Conservation (phyloP, 1,140 invertebrate genomes). For the Battus philenor region DNA sequence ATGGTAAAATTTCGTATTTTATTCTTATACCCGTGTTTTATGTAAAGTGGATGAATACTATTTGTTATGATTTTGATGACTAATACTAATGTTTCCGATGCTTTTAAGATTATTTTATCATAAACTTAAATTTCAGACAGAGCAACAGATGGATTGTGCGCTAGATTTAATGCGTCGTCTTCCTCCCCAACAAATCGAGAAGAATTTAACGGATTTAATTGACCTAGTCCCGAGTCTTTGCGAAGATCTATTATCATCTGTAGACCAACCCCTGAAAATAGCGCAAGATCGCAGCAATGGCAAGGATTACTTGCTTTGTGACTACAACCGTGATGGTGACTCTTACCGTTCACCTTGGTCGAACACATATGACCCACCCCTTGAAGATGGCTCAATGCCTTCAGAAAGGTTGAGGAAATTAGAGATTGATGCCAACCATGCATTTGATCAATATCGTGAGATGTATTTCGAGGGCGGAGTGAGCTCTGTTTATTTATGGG, state of each 20-base stretch:
- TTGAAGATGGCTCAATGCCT: constrained; percentile 99
- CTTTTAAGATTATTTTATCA: background rate
- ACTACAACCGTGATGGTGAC: constrained; percentile 98
- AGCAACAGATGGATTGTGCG: constrained; percentile 98
- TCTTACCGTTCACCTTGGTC: constrained; percentile 99
- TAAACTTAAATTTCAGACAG: constrained; percentile 83
- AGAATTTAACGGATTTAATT: constrained; percentile 98
- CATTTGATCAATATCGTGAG: constrained; percentile 99
- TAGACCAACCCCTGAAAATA: constrained; percentile 99
- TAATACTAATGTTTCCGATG: constrained; percentile 39
- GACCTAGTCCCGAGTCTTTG: constrained; percentile 96
- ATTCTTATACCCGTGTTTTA: background rate
- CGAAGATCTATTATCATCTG: constrained; percentile 97
- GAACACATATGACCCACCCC: constrained; percentile 97
- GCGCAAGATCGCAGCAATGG: constrained; percentile 95
- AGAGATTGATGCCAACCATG: constrained; percentile 98
- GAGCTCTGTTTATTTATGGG: constrained; percentile 99
- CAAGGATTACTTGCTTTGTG: constrained; percentile 98
- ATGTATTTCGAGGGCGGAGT: constrained; percentile 99
- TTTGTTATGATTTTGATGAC: constrained; percentile 54
- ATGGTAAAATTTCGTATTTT: constrained; percentile 29
- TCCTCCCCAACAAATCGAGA: constrained; percentile 99
- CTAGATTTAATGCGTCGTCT: constrained; percentile 98
- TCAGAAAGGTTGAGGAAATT: constrained; percentile 96
- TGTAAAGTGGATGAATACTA: constrained; percentile 19